These are phyloP conservation scores for Baryphthengus martii DNA, from an alignment of 2,113 vertebrate species.

Conservation along the genomic window DNA sequence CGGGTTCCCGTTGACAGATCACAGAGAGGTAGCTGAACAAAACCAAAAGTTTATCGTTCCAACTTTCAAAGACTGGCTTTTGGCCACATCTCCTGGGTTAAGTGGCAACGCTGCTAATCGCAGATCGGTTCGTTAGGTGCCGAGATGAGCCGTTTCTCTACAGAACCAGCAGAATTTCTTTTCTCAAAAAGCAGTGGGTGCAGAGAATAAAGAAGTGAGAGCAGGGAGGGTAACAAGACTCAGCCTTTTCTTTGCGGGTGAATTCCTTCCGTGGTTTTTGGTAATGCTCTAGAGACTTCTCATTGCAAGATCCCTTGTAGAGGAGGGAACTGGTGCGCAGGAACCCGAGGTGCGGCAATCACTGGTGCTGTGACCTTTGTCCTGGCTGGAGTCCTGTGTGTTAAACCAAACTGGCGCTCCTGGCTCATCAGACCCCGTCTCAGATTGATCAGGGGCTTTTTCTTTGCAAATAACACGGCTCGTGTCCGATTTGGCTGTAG, in stretches of 20 bases:
- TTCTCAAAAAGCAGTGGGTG: fast-evolving
- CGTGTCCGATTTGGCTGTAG: fast-evolving
- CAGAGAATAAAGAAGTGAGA: neutral
- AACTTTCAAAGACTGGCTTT: neutral
- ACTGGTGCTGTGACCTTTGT: fast-evolving
- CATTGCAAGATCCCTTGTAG: fast-evolving
- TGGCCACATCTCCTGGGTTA: neutral
- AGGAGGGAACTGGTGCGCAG: neutral
- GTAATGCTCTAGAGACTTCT: neutral
- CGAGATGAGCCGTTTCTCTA: neutral
- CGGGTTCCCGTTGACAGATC: no score
- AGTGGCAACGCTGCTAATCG: neutral
- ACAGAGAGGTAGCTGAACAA: no score
- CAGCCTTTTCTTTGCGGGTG: neutral
- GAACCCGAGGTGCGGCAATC: neutral
- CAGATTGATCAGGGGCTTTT: fast-evolving
- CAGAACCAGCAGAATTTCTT: neutral
- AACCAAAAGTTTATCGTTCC: neutral
- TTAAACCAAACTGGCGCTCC: neutral
- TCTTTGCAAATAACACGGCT: neutral
- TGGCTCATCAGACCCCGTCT: neutral
- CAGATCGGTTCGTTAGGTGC: neutral
- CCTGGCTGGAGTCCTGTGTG: neutral
- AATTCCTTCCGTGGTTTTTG: neutral
- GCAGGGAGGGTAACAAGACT: neutral